Base-by-base conservation (phyloP, 2,797 vertebrate genomes). In the Cossypha polioptera region DNA sequence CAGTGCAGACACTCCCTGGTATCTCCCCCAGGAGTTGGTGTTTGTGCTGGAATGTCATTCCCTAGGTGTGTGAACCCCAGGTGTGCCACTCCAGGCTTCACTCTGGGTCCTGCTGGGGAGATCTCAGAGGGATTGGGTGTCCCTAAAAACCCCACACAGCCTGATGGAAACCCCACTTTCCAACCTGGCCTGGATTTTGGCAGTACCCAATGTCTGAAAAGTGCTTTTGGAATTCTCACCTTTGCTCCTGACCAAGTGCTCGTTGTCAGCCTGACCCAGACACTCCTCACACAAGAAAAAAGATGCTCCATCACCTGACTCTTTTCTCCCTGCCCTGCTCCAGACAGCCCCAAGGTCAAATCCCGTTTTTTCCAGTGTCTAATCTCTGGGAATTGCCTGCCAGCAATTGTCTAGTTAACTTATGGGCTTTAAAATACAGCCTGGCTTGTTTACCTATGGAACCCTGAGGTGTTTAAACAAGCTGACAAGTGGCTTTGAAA, bases 401-500 rank as follows among this genome's bases (percentile, higher is more conserved):
- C 86, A 92, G 94, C 62, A 36, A 83, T 72, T 96, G 69, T 73
- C 79, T 67, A 58, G 82, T 76, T 67, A 72, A 65, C 22, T 84
- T 62, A 45, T 4, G 33, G 48, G 33, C 83, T 84, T 84, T 65
- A 81, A 92, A 91, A 81, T 28, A 38, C 6, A 81, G 45, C 76
- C 47, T 40, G 47, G 26, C 73, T 22, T 94, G 79, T 90, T 95
- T 90, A 81, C 80, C 73, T 68, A 6, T 38, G 79, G 25, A 58
- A 68, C 42, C 13, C 69, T 4, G 54, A 75, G 58, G 92, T 65
- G 51, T 54, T 95, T 94, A 81, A 93, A 92, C 73, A 95, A 81
- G 86, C 79, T 86, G 94, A 74, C 90, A 88, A 75, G 62, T 16
- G 75, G 67, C 93, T 93, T 90, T 91, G 77, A 95, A 91, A 86